Conservation (phyloP, 2,797 vertebrate genomes). For the Orientallactaga sibirica region DNA sequence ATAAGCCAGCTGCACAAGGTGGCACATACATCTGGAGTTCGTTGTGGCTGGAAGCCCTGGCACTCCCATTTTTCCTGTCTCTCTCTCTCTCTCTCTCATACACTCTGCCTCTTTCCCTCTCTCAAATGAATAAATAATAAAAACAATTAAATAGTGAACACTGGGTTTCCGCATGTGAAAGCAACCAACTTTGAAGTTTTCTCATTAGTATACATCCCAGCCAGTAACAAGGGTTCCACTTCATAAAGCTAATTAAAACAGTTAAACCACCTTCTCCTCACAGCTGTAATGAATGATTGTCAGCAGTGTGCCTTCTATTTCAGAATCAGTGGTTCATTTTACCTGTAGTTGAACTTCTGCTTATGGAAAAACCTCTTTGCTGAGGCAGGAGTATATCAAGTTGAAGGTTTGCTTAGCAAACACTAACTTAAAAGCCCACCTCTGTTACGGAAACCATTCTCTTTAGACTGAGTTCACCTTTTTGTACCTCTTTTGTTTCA, state of each 20-base stretch:
- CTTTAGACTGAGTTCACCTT: neutral
- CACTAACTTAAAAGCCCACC: neutral
- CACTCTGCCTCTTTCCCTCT: too few species aligned
- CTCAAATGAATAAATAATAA: too few species aligned
- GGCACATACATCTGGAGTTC: too few species aligned
- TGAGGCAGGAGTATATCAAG: neutral
- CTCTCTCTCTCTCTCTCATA: too few species aligned
- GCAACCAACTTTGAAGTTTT: neutral
- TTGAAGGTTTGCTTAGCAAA: conserved; percentile 27
- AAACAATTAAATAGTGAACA: neutral
- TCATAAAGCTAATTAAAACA: conserved; percentile 13
- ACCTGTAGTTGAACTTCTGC: neutral
- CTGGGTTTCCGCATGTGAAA: neutral
- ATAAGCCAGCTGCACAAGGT: too few species aligned
- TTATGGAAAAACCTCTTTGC: neutral
- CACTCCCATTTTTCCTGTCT: too few species aligned
- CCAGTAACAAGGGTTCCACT: neutral
- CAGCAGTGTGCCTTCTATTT: neutral
- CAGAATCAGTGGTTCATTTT: neutral
- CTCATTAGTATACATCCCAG: neutral
- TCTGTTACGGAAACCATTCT: neutral
- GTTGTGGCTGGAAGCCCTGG: too few species aligned
- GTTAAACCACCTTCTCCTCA: conserved; percentile 12
- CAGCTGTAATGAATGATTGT: neutral
- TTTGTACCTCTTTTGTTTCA: neutral